Evolutionary conservation across 2,888 invertebrate species (phyloP), one percentile per base, ranked within the genome.

Genomic region (Pharmacophagus antenor): DNA sequence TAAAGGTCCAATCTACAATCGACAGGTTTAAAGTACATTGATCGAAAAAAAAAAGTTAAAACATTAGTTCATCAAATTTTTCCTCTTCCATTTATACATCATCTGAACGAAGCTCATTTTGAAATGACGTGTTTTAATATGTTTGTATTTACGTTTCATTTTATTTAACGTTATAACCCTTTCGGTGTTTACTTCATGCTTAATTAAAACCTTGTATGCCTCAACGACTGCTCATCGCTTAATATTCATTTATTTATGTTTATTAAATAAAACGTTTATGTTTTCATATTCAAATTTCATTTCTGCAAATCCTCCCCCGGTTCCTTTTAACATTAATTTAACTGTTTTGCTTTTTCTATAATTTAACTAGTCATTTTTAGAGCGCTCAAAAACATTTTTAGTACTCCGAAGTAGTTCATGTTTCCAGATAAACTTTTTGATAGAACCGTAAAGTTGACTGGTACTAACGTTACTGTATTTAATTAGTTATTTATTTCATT

Each of bases 171-270:
- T 18, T n/a, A 37, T 2, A 18, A 44, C 42, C 42, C 18, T 15
- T 44, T n/a, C 10, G 10, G 15, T 37, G 37, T 37, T 37, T 41
- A 41, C 41, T 52, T 52, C 22, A 17, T 22, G 41, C 52, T 41
- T 52, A 52, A 52, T 52, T 52, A 52, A 52, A 52, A 41, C 22
- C 41, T 41, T 41, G 20, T 52, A 21, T 21, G 21, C 10, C 8
- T n/a, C 37, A 37, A 37, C 15, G 4, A 37, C 37, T 37, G 37
- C 37, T 37, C 37, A 37, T 37, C n/a, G 2, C n/a, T 37, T 37
- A 37, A 37, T 37, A n/a, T n/a, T 37, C 15, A 4, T 0, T n/a
- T n/a, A 6, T 37, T 37, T n/a, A 37, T n/a, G 10, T 37, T 37
- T n/a, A 37, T 37, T 37, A 37, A 37, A 37, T 37, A 37, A 15